phyloP scores from a whole-genome alignment of 2,888 invertebrate species.

The Aromia moschata region DNA sequence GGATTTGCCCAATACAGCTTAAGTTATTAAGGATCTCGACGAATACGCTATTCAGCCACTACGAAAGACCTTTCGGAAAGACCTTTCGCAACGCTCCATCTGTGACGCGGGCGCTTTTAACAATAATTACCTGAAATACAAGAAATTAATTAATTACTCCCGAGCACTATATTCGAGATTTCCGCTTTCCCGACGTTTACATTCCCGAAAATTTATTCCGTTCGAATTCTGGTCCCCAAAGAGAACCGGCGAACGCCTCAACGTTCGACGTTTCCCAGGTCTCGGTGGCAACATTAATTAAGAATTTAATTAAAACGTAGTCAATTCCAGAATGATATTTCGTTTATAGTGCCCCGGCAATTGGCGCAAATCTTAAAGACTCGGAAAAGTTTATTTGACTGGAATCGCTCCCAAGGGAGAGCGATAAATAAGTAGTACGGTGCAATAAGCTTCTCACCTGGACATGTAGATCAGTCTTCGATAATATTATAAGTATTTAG shows the following conservation, averaged over 20 bases:
- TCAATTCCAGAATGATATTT: slow-evolving; percentile 46
- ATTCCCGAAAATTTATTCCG: slow-evolving; percentile 7
- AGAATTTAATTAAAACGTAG: slow-evolving; percentile 52
- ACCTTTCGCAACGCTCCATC: not conserved
- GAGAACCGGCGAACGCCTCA: slow-evolving; percentile 11
- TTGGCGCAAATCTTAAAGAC: slow-evolving; percentile 44
- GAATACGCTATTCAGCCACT: too few species aligned
- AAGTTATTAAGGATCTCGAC: too few species aligned
- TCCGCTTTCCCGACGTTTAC: not conserved
- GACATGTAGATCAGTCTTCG: too few species aligned
- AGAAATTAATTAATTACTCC: not conserved
- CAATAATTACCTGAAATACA: slow-evolving; percentile 3
- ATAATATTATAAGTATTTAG: too few species aligned
- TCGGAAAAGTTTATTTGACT: slow-evolving; percentile 47
- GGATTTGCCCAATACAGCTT: too few species aligned
- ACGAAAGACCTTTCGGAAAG: not conserved
- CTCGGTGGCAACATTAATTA: slow-evolving; percentile 50
- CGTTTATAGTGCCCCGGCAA: slow-evolving; percentile 40
- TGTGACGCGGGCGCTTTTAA: not conserved
- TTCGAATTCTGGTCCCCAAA: not conserved
- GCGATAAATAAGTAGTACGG: slow-evolving; percentile 50
- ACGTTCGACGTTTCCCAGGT: slow-evolving; percentile 35
- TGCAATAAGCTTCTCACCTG: too few species aligned
- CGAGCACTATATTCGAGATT: not conserved
- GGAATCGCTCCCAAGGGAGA: slow-evolving; percentile 48